These are phyloP conservation scores for Zeugodacus cucurbitae DNA, from an alignment of 1,140 invertebrate species.

Conservation along the genomic window DNA sequence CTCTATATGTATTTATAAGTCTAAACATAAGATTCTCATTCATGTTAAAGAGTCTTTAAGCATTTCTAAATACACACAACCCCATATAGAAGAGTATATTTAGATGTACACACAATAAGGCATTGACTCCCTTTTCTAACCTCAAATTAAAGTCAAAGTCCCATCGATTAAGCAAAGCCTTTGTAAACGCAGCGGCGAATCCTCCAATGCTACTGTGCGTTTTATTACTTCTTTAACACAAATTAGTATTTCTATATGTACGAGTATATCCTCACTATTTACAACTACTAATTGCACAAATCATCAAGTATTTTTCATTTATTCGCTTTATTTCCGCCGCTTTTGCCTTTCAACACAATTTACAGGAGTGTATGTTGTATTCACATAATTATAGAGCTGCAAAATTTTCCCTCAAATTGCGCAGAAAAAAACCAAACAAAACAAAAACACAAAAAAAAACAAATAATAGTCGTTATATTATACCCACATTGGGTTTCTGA, in stretches of 20 bases:
- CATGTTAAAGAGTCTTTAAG: too few species aligned
- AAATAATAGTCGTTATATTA: neutral
- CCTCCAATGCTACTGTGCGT: neutral
- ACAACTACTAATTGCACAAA: conserved; percentile 3
- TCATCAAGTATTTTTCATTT: neutral
- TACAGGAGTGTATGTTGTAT: neutral
- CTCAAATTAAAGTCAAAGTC: neutral
- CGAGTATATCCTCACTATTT: neutral
- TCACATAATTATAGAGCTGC: conserved; percentile 5
- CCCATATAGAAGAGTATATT: neutral
- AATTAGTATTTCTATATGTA: neutral
- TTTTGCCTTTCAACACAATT: neutral
- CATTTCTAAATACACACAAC: neutral
- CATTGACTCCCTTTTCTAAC: neutral
- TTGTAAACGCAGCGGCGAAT: neutral
- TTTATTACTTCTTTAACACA: neutral
- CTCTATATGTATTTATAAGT: too few species aligned
- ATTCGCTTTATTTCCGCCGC: neutral
- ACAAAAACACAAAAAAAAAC: neutral
- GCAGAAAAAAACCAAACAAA: neutral
- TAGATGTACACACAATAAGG: neutral
- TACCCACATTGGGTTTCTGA: neutral
- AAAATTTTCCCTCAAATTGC: neutral
- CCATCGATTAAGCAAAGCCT: neutral
- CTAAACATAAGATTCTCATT: too few species aligned